Conservation (phyloP, 2,797 vertebrate species). For the Lepus oiostolus region DNA sequence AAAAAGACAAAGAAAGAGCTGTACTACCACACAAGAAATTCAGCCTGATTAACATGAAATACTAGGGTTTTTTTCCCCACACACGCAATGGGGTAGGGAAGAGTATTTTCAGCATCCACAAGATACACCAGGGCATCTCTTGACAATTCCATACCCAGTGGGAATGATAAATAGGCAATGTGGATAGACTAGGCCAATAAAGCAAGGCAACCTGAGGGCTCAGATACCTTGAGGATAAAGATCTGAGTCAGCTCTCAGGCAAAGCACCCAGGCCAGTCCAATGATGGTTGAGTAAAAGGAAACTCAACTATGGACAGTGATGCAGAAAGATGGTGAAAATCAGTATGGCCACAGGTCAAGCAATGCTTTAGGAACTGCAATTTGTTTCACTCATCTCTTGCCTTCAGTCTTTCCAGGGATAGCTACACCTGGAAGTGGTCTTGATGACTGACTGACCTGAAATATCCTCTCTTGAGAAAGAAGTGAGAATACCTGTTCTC, state of each 20-base stretch:
- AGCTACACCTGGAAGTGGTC: background rate
- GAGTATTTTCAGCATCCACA: background rate
- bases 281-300: background rate
- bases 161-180: background rate
- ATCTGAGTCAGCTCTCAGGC: background rate
- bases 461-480: slow-evolving; percentile 8
- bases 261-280: background rate
- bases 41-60: background rate
- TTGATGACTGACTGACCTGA: background rate
- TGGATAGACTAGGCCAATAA: background rate
- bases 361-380: background rate
- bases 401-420: background rate
- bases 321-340: background rate
- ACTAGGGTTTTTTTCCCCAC: background rate
- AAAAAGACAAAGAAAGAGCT: background rate
- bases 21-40: background rate
- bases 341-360: background rate
- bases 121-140: background rate
- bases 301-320: background rate
- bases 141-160: background rate
- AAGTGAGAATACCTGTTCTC: background rate
- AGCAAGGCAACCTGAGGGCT: background rate
- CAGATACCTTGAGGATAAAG: background rate
- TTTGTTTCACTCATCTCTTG: background rate
- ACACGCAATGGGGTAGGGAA: background rate